phyloP scores from a whole-genome alignment of 1,140 invertebrate species.

The Bilobella aurantiaca region DNA sequence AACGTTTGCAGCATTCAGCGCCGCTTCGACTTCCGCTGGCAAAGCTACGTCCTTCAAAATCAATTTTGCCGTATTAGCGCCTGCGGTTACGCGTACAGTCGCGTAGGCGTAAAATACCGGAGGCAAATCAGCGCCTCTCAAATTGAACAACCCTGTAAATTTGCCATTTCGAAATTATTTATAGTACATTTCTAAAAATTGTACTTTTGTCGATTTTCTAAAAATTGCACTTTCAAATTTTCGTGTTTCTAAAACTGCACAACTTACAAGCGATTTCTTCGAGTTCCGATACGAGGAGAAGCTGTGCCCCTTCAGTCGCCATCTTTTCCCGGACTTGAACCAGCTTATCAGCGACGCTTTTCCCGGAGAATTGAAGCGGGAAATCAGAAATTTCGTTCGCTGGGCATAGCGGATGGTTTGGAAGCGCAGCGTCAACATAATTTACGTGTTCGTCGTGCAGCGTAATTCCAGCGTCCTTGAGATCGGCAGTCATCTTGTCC shows the following conservation, averaged over 20 bases:
- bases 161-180: background rate
- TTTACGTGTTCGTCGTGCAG: slow-evolving; percentile 36
- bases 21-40: no score
- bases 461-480: slow-evolving; percentile 50
- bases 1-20: no score
- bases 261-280: slow-evolving; percentile 70
- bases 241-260: background rate
- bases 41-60: slow-evolving; percentile 3
- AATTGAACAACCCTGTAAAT: slow-evolving; percentile 66
- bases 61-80: slow-evolving; percentile 25
- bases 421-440: slow-evolving; percentile 72
- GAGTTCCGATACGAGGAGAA: slow-evolving; percentile 72
- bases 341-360: slow-evolving; percentile 63
- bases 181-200: background rate
- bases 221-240: background rate
- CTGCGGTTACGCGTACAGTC: slow-evolving; percentile 53
- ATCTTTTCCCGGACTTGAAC: slow-evolving; percentile 55
- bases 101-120: slow-evolving; percentile 73
- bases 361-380: slow-evolving; percentile 51
- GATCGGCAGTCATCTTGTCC: slow-evolving; percentile 39
- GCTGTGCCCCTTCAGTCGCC: slow-evolving; percentile 53
- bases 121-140: slow-evolving; percentile 81
- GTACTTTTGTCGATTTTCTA: background rate
- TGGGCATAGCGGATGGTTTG: slow-evolving; percentile 46
- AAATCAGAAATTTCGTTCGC: slow-evolving; percentile 44